These are phyloP conservation scores for Lissocephala sabroskyi DNA, from an alignment of 2,888 invertebrate genomes.

Conservation along the genomic window DNA sequence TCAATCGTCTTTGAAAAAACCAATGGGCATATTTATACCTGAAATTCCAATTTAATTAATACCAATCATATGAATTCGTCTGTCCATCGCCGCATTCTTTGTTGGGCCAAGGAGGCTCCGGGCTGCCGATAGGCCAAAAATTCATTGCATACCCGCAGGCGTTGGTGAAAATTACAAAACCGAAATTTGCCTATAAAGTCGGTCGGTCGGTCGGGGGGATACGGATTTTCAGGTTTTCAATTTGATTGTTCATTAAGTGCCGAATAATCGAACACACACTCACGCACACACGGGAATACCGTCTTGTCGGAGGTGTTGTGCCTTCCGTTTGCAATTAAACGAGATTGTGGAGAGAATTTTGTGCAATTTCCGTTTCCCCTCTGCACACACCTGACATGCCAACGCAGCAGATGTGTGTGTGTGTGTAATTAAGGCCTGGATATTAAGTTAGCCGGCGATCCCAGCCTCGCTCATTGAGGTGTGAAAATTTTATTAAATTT, in stretches of 20 bases:
- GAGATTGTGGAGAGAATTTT: constrained; percentile 47
- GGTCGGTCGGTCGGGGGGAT: no score
- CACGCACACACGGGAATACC: no score
- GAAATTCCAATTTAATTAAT: no score
- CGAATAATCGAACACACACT: no score
- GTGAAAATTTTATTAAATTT: constrained; percentile 27
- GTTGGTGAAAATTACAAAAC: constrained; percentile 1
- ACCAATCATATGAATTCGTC: no score
- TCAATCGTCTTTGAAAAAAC: no score
- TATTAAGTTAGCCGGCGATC: constrained; percentile 16
- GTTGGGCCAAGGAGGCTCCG: no score
- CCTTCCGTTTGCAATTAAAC: constrained; percentile 53
- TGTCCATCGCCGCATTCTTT: no score
- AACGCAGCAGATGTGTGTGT: background rate
- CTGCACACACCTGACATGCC: constrained; percentile 7
- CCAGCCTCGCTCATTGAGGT: no score
- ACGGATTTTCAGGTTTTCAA: constrained; percentile 60
- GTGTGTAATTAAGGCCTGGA: constrained; percentile 27
- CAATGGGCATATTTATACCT: no score
- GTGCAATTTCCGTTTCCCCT: constrained; percentile 46
- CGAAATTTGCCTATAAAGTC: background rate
- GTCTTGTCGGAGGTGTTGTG: constrained; percentile 47
- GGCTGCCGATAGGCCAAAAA: no score
- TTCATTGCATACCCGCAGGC: constrained; percentile 25
- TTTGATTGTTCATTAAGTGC: constrained; percentile 64